Evolutionary conservation across 2,888 invertebrate genomes (phyloP).

Genomic region (Drosophila acutilabella): DNA sequence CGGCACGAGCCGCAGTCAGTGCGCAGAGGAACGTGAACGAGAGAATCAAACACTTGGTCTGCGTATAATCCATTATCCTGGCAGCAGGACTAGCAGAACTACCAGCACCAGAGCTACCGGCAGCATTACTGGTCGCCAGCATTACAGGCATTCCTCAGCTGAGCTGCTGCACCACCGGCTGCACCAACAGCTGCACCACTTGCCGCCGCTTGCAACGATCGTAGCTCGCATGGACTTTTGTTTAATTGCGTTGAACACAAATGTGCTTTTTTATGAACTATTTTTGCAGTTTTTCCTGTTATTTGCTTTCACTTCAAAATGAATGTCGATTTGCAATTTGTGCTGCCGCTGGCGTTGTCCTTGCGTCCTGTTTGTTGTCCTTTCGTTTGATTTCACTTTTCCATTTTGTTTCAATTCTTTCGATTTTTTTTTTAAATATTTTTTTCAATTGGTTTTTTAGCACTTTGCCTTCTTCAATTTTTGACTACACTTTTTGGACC

Average conservation of each 20-base stretch:
- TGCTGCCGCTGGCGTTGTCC: conserved; percentile 38
- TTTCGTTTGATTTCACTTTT: conserved; percentile 25
- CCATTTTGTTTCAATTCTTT: not conserved
- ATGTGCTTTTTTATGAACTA: conserved; percentile 15
- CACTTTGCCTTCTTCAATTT: conserved; percentile 10
- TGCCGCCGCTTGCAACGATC: conserved; percentile 10
- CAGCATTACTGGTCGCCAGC: conserved; percentile 30
- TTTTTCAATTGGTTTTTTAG: conserved; percentile 15
- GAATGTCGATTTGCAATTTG: conserved; percentile 38
- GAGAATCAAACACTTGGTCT: conserved; percentile 73
- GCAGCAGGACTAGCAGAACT: conserved; percentile 13
- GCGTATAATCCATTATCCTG: conserved; percentile 82
- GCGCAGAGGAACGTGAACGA: conserved; percentile 69
- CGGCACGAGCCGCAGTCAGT: conserved; percentile 67
- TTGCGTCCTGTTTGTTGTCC: conserved; percentile 8
- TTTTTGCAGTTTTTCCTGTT: not conserved
- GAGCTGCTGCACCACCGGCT: conserved; percentile 3
- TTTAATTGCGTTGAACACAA: conserved; percentile 1
- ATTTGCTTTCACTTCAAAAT: not conserved
- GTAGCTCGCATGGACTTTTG: conserved; percentile 45
- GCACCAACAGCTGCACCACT: conserved; percentile 9
- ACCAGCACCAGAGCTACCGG: not conserved
- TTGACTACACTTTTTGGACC: conserved; percentile 15
- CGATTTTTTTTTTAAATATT: not conserved
- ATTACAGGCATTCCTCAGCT: conserved; percentile 33